Percentiles rank a stretch among this genome's conserved stretches.
phyloP scores from a whole-genome alignment of 2,888 invertebrate genomes.

The Nysson spinosus region DNA sequence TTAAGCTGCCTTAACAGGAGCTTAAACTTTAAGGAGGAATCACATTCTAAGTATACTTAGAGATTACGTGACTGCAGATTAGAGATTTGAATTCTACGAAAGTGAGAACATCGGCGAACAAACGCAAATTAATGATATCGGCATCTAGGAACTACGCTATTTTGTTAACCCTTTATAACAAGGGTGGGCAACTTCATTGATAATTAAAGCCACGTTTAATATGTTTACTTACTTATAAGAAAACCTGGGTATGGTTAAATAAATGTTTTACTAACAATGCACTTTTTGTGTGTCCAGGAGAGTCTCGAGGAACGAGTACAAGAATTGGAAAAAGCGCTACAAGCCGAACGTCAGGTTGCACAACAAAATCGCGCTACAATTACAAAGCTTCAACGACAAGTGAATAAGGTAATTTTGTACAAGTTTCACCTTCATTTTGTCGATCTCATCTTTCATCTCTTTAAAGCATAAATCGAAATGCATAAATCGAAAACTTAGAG shows the following conservation, averaged over 20 bases:
- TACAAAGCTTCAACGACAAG: constrained; percentile 72
- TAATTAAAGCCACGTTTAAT: too few species aligned
- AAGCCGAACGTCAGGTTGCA: constrained; percentile 68
- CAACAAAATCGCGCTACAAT: constrained; percentile 73
- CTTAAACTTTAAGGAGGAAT: constrained; percentile 59
- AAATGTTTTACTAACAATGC: too few species aligned
- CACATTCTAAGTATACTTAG: constrained; percentile 45
- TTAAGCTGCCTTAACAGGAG: constrained; percentile 62
- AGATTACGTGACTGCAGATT: constrained; percentile 48
- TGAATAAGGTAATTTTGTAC: constrained; percentile 67
- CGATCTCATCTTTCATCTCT: too few species aligned
- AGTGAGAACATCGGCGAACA: too few species aligned
- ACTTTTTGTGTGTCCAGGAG: constrained; percentile 61
- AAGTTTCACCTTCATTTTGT: background rate
- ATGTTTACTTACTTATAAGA: too few species aligned
- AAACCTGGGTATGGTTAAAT: too few species aligned
- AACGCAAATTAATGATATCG: too few species aligned
- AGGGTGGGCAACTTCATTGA: too few species aligned
- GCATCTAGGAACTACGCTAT: too few species aligned
- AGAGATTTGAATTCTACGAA: constrained; percentile 44
- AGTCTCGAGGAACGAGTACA: constrained; percentile 69
- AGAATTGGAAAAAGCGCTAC: constrained; percentile 69
- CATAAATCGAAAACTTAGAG: too few species aligned
- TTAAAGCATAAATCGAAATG: too few species aligned
- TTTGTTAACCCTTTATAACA: too few species aligned